phyloP scores from a whole-genome alignment of 1,140 invertebrate genomes.

The Pachypeltis micranthus region DNA sequence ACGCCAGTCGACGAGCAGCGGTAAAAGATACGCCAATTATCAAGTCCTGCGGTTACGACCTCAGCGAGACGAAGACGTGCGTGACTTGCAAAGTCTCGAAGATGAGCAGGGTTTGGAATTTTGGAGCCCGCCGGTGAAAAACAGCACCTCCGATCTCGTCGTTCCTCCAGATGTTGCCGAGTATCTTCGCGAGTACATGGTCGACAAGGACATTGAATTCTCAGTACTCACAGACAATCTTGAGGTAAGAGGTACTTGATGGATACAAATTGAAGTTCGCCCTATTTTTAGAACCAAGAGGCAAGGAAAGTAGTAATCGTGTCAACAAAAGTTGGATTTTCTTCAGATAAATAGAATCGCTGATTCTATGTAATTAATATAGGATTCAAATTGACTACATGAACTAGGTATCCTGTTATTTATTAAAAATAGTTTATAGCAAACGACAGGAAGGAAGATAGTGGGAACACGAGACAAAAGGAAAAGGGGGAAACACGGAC shows the following conservation, averaged over 20 bases:
- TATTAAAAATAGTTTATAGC: too few species aligned
- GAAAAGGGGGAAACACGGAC: too few species aligned
- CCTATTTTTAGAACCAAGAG: too few species aligned
- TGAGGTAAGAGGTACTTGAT: slow-evolving; percentile 39
- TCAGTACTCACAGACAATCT: slow-evolving; percentile 59
- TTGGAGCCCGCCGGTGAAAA: slow-evolving; percentile 41
- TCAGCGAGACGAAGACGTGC: slow-evolving; percentile 15
- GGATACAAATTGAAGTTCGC: neutral
- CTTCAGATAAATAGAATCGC: too few species aligned
- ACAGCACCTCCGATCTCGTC: slow-evolving; percentile 54
- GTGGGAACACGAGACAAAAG: too few species aligned
- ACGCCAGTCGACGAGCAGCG: neutral
- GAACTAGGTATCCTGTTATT: too few species aligned
- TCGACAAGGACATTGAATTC: slow-evolving; percentile 48
- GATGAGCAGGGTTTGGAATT: slow-evolving; percentile 41
- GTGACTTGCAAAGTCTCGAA: slow-evolving; percentile 29
- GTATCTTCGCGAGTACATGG: slow-evolving; percentile 50
- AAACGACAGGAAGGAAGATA: too few species aligned
- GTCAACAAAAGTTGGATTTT: too few species aligned
- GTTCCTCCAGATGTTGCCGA: slow-evolving; percentile 49
- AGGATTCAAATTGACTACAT: too few species aligned
- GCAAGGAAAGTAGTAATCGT: too few species aligned
- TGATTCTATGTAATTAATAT: too few species aligned
- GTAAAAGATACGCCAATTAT: slow-evolving; percentile 21
- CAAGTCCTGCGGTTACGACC: slow-evolving; percentile 23